Evolutionary conservation across 2,888 invertebrate genomes (phyloP).

Genomic region (Neria commutata): DNA sequence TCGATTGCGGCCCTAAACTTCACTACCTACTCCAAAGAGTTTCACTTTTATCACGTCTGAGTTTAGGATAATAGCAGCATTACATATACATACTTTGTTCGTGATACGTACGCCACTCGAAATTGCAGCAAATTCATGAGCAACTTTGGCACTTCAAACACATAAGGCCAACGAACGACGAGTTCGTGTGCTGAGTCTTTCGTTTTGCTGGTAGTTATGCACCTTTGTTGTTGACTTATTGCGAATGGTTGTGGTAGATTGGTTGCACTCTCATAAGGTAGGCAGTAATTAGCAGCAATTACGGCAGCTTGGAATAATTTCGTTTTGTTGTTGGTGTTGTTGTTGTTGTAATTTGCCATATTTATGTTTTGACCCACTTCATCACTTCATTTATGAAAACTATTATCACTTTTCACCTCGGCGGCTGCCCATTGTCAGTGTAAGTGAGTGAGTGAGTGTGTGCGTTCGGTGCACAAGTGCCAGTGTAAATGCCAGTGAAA

Average conservation of each 20-base stretch:
- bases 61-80: too few species aligned
- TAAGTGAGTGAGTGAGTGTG: too few species aligned
- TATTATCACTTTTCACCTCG: slow-evolving; percentile 53
- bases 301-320: not conserved
- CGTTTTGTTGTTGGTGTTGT: not conserved
- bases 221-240: not conserved
- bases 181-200: slow-evolving; percentile 28
- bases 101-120: too few species aligned
- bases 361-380: slow-evolving; percentile 44
- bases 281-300: not conserved
- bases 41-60: too few species aligned
- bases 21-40: too few species aligned
- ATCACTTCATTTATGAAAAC: slow-evolving; percentile 44
- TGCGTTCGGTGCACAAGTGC: not conserved
- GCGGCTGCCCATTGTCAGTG: too few species aligned
- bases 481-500: not conserved
- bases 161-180: too few species aligned
- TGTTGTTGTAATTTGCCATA: not conserved
- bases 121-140: too few species aligned
- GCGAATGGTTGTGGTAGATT: not conserved
- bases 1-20: too few species aligned
- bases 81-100: too few species aligned
- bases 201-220: too few species aligned
- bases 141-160: too few species aligned
- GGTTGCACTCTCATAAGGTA: not conserved